These are phyloP conservation scores for Margaritifera margaritifera DNA, from an alignment of 2,888 invertebrate genomes.

Conservation along the genomic window DNA sequence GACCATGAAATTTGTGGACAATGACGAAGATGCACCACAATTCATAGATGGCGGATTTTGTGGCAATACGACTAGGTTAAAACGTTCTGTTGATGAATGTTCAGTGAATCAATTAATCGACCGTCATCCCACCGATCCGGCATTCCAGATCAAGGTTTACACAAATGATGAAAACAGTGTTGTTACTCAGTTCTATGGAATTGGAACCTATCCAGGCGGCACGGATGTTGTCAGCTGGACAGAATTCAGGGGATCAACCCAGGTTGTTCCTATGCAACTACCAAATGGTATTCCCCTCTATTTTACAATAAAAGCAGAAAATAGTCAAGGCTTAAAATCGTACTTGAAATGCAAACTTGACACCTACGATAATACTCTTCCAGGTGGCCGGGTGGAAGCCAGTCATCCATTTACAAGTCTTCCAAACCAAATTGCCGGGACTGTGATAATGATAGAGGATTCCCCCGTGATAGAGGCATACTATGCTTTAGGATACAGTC, in stretches of 20 bases:
- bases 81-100: slow-evolving; percentile 30
- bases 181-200: slow-evolving; percentile 42
- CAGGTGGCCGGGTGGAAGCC: slow-evolving; percentile 55
- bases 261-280: slow-evolving; percentile 35
- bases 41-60: slow-evolving; percentile 6
- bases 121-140: slow-evolving; percentile 37
- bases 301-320: slow-evolving; percentile 54
- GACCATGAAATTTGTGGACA: slow-evolving; percentile 9
- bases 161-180: slow-evolving; percentile 45
- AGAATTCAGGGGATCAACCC: slow-evolving; percentile 41
- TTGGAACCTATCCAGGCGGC: slow-evolving; percentile 46
- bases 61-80: slow-evolving; percentile 7
- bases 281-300: slow-evolving; percentile 51
- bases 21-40: slow-evolving; percentile 25
- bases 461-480: slow-evolving; percentile 35
- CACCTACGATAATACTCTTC: slow-evolving; percentile 56
- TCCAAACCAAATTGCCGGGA: slow-evolving; percentile 41
- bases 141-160: slow-evolving; percentile 43
- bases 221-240: slow-evolving; percentile 44
- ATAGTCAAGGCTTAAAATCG: slow-evolving; percentile 48
- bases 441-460: slow-evolving; percentile 55
- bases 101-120: slow-evolving; percentile 40
- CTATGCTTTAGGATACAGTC: slow-evolving; percentile 47
- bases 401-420: slow-evolving; percentile 51
- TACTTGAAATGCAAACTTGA: slow-evolving; percentile 40